Percentiles rank a stretch among this genome's conserved stretches.
phyloP scores from a whole-genome alignment of 2,888 invertebrate genomes.

The Drosophila ezoana region DNA sequence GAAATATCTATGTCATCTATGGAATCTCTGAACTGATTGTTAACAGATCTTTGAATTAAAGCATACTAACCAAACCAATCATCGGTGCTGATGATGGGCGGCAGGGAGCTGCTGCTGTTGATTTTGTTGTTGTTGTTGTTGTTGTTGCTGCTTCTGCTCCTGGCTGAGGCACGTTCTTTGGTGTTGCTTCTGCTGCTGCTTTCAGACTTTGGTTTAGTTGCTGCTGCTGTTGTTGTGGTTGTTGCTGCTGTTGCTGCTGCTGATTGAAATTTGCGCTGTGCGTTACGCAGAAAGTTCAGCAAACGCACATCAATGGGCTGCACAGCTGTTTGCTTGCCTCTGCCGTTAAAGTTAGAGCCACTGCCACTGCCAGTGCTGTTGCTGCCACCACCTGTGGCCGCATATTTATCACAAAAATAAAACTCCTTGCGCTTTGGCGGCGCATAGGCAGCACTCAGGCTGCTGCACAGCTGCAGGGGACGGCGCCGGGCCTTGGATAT shows the following conservation, averaged over 20 bases:
- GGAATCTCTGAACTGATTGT: too few species aligned
- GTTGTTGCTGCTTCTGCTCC: conserved; percentile 44
- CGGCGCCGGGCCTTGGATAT: conserved; percentile 66
- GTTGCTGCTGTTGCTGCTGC: conserved; percentile 29
- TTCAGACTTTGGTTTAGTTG: conserved; percentile 48
- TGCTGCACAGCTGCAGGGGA: conserved; percentile 66
- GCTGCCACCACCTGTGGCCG: conserved; percentile 21
- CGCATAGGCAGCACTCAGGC: conserved; percentile 70
- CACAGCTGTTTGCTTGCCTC: background rate
- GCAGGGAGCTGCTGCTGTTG: conserved; percentile 49
- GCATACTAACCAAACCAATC: conserved; percentile 83
- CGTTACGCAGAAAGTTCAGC: conserved; percentile 76
- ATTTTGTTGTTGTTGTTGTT: conserved; percentile 26
- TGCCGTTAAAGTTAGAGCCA: background rate
- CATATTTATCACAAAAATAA: conserved; percentile 75
- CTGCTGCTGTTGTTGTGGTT: conserved; percentile 20
- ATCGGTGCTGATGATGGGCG: conserved; percentile 64
- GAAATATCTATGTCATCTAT: too few species aligned
- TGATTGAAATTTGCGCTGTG: conserved; percentile 75
- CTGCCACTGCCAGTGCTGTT: background rate
- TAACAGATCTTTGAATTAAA: background rate
- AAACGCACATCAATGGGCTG: conserved; percentile 72
- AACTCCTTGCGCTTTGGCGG: conserved; percentile 67
- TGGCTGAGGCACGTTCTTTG: conserved; percentile 23
- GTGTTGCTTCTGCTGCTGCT: conserved; percentile 33